A percentile compares a stretch with the other conserved stretches of the same genome.
Conservation (phyloP, 2,113 vertebrate species). For the Zootoca vivipara region DNA sequence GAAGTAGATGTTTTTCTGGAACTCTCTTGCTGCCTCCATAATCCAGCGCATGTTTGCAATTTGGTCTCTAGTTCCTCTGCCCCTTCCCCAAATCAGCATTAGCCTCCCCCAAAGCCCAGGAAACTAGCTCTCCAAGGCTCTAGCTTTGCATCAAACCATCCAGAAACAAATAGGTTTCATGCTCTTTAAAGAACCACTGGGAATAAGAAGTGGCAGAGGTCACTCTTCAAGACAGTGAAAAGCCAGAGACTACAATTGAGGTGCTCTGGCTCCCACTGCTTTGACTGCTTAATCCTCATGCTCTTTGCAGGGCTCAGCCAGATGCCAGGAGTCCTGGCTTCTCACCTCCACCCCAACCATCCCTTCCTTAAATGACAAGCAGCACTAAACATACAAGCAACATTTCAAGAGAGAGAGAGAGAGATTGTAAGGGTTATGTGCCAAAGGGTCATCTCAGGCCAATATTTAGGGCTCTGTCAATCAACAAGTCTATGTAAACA, state of each 20-base stretch:
- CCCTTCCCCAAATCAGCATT: background rate
- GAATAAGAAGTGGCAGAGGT: slow-evolving; percentile 18
- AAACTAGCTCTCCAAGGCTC: background rate
- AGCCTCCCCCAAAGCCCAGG: background rate
- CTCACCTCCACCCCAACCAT: background rate
- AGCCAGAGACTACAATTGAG: background rate
- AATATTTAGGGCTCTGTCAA: background rate
- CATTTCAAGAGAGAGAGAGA: background rate
- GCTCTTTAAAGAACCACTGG: slow-evolving; percentile 8
- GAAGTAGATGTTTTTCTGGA: too few species aligned
- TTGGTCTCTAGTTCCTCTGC: too few species aligned
- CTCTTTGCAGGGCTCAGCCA: background rate
- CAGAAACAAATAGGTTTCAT: background rate
- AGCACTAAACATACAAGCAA: background rate
- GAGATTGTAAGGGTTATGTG: background rate
- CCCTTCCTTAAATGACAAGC: background rate
- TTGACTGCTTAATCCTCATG: slow-evolving; percentile 5
- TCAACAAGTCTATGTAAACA: background rate
- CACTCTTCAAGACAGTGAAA: slow-evolving; percentile 6
- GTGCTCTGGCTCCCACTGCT: background rate
- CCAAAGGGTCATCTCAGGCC: too few species aligned
- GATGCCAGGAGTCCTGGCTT: background rate
- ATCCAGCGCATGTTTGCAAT: too few species aligned
- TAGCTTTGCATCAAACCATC: background rate
- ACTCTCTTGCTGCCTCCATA: too few species aligned